A percentile compares a stretch with the other conserved stretches of the same genome.
These are phyloP conservation scores for Battus philenor DNA, from an alignment of 1,140 invertebrate genomes.

Conservation along the genomic window DNA sequence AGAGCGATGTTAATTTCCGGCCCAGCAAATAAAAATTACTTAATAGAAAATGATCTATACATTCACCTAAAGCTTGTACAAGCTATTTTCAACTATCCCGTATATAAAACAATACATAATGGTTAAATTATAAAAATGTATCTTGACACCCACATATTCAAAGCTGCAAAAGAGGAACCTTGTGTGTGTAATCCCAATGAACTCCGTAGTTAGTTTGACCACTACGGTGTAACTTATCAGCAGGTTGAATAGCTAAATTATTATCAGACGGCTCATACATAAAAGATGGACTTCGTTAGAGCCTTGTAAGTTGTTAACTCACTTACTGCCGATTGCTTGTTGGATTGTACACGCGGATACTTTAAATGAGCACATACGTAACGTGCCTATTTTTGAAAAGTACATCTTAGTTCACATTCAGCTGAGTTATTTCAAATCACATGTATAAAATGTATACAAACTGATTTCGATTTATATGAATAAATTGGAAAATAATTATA, in stretches of 20 bases:
- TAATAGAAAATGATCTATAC: neutral
- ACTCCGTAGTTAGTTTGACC: neutral
- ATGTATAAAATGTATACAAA: no score
- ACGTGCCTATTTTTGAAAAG: neutral
- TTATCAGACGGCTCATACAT: slow-evolving; percentile 38
- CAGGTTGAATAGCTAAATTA: slow-evolving; percentile 47
- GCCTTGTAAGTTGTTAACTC: slow-evolving; percentile 19
- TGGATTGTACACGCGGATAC: slow-evolving; percentile 3
- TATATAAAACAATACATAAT: neutral
- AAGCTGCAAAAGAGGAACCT: no score
- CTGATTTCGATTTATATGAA: no score
- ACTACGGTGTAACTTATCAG: slow-evolving; percentile 5
- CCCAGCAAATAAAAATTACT: neutral
- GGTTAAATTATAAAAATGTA: no score
- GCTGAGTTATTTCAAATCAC: no score
- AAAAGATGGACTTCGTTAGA: slow-evolving; percentile 37
- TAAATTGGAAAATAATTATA: no score
- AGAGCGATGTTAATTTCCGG: no score
- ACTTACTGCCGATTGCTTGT: slow-evolving; percentile 20
- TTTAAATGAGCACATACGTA: slow-evolving; percentile 4
- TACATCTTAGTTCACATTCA: no score
- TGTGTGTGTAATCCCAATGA: neutral
- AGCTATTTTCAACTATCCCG: neutral
- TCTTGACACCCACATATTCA: no score
- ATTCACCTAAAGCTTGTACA: neutral